Conservation (phyloP, 2,113 vertebrate genomes). For the Pluvialis apricaria region DNA sequence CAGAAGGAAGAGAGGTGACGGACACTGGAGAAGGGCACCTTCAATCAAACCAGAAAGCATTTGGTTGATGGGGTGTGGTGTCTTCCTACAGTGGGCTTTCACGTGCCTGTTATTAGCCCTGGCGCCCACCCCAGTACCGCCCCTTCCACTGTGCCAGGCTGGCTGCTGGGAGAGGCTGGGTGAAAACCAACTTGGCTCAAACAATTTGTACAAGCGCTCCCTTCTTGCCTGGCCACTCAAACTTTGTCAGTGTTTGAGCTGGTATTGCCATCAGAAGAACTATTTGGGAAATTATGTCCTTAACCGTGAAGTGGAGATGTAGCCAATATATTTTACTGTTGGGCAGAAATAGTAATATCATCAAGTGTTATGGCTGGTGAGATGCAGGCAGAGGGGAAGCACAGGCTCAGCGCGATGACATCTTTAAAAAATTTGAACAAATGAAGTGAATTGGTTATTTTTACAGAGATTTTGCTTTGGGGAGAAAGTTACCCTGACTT, state of each 20-base stretch:
- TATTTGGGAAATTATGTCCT: neutral
- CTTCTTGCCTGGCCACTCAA: neutral
- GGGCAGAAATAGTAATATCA: neutral
- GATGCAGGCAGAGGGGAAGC: neutral
- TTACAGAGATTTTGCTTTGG: neutral
- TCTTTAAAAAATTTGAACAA: neutral
- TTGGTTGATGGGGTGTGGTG: neutral
- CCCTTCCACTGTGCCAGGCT: neutral
- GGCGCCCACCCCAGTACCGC: fast-evolving
- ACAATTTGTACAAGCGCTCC: neutral
- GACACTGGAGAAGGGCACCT: neutral
- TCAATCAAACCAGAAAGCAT: neutral
- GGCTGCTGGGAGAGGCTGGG: neutral
- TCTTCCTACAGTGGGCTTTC: neutral
- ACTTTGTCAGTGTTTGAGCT: neutral
- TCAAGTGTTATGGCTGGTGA: fast-evolving
- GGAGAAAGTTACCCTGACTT: neutral
- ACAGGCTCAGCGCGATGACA: neutral
- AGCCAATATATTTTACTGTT: neutral
- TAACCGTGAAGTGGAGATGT: neutral
- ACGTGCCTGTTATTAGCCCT: fast-evolving
- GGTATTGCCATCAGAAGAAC: neutral
- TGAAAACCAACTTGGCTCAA: neutral
- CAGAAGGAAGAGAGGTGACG: neutral
- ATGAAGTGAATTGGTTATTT: neutral